Evolutionary conservation across 1,140 invertebrate genomes (phyloP), one percentile per base, ranked within the genome.

Genomic region (Varroa destructor): DNA sequence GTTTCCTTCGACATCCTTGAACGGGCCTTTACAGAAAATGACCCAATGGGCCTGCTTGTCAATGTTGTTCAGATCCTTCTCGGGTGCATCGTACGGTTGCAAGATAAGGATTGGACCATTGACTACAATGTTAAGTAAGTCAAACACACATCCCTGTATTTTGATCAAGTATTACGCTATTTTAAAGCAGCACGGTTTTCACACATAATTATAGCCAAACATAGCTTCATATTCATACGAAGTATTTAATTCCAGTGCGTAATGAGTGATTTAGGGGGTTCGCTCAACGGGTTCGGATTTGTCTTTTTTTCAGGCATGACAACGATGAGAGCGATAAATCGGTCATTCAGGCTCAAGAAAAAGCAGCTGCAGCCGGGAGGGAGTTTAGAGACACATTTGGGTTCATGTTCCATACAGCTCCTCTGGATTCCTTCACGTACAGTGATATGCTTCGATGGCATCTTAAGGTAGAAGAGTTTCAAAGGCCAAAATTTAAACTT

Each of bases 1-100:
- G 46, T 67, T 36, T 67, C 61, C 1, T 67, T 67, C 61, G 61
- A 67, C 46, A 67, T 67, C 46, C 61, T 67, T 12, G 61, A 67
- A 46, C 61, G 61, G 46, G 61, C 61, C 40, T 67, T 67, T 46
- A 67, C 61, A 2, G 61, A 67, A 67, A 40, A 36, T 37, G 61
- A 67, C 46, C 40, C 61, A 14, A 40, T 67, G 12, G 61, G 61
- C 12, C 61, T 67, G 12, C 61, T 67, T 4, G 61, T 67, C 12
- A 67, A 67, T 46, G 61, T 67, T 4, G 40, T 67, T 10, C 61
- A 67, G 40, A 67, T 67, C 40, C 61, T 67, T 37, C 61, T 67
- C 61, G 46, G 61, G 40, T 46, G 61, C 40, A 40, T 67, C 2
- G 37, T 67, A 12, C 40, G 46, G 40, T 46, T 67, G 40, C 61